Evolutionary conservation across 2,113 vertebrate genomes (phyloP).

Genomic region (Lophius piscatorius): DNA sequence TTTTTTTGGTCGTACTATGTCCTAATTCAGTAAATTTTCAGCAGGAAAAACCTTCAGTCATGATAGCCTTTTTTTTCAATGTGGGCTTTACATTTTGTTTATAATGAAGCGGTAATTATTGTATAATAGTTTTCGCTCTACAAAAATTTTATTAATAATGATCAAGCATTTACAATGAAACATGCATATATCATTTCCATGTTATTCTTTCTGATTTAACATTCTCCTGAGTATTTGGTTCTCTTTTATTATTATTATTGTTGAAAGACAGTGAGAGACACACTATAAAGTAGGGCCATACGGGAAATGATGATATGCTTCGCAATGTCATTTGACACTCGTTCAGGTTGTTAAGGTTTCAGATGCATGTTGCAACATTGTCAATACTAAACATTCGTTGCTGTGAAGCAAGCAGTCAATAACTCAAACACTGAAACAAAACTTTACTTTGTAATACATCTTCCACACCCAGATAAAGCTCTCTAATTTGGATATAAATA

Average conservation of each 20-base stretch:
- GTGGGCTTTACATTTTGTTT: no score
- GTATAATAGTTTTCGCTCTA: no score
- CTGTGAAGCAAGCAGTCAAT: constrained; percentile 1
- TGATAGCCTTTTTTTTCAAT: no score
- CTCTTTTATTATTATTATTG: not conserved
- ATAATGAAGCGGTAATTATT: no score
- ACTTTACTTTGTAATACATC: not conserved
- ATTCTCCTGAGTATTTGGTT: not conserved
- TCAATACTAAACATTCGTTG: constrained; percentile 10
- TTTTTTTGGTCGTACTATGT: no score
- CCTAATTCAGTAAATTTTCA: no score
- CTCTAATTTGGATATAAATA: not conserved
- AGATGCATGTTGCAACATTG: constrained; percentile 6
- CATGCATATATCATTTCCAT: not conserved
- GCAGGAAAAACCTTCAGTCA: no score
- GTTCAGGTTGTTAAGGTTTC: constrained; percentile 17
- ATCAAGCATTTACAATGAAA: not conserved
- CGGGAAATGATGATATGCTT: constrained; percentile 20
- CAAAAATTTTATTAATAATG: no score
- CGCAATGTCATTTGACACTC: constrained; percentile 2
- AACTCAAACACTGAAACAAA: constrained; percentile 2
- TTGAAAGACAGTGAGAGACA: not conserved
- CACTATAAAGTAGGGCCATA: not conserved
- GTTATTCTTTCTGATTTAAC: not conserved
- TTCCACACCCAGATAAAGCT: not conserved